Percentiles rank a stretch among this genome's conserved stretches.
Conservation (phyloP, 2,888 invertebrate genomes). For the Dorcus hopei region DNA sequence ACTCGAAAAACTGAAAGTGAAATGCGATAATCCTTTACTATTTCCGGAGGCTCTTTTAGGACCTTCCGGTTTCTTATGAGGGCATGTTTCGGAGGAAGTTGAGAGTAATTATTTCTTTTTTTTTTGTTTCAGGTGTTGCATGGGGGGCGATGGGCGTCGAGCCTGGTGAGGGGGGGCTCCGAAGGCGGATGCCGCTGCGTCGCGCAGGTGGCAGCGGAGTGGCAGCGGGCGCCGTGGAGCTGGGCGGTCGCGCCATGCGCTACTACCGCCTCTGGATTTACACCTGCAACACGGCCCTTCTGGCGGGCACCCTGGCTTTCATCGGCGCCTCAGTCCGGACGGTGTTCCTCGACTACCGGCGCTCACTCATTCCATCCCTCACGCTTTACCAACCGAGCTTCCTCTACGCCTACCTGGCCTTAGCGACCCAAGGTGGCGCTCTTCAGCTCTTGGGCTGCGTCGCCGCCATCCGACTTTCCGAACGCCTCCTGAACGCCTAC, state of each 20-base stretch:
- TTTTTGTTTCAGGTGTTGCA: conserved; percentile 57
- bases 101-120: conserved; percentile 15
- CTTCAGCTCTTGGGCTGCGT: conserved; percentile 76
- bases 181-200: conserved; percentile 52
- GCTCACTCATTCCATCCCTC: conserved; percentile 70
- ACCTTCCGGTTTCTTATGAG: too few relatives aligned
- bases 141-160: conserved; percentile 53
- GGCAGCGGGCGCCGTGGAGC: conserved; percentile 53
- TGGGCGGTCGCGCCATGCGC: conserved; percentile 59
- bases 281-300: conserved; percentile 84
- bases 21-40: too few relatives aligned
- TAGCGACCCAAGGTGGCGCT: conserved; percentile 67
- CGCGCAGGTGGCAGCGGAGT: conserved; percentile 49
- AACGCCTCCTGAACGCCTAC: conserved; percentile 77
- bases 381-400: conserved; percentile 77
- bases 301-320: conserved; percentile 79
- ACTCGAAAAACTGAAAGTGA: too few relatives aligned
- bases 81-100: too few relatives aligned
- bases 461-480: conserved; percentile 76
- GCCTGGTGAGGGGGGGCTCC: conserved; percentile 49
- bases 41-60: too few relatives aligned
- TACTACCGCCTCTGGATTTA: conserved; percentile 91
- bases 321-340: conserved; percentile 72
- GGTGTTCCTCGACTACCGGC: conserved; percentile 66
- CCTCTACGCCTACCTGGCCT: conserved; percentile 79